Base-by-base conservation (phyloP, 1,140 invertebrate genomes). In the Drosophila micromelanica region DNA sequence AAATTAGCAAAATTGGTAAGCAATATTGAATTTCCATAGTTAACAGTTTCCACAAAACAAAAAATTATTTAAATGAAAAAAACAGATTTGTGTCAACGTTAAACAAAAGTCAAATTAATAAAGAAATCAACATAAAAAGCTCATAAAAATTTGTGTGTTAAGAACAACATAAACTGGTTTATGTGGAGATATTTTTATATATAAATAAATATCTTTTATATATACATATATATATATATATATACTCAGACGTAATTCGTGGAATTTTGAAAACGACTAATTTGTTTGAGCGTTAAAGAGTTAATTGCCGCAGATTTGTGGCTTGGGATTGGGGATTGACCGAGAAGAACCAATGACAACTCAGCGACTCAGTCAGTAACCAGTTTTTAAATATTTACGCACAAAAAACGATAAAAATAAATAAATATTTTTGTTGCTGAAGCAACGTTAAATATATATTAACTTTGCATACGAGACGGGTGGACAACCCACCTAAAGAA, bases 161-260 rank as follows among this genome's bases (percentile, higher is more conserved):
- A 40, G 40, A 74, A 75, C 62, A 70, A 46, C 75, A 78, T 75
- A 75, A 86, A 86, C 78, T 40, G 46, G 80, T 85, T 85, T 63
- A 43, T 59, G 48, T 52, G 37, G 1, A 46, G 23, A 30, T 48
- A 27, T 48, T 48, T 30, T 23, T 30, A 32, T 12, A 42, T n/a
- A 42, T 9, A 15, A 0, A 46, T 15, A 13, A 23, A 15, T 17
- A 40, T 55, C 2, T n/a, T n/a, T n/a, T 37, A n/a, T 38, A 38
- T 32, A 27, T 35, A 27, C 42, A 55, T 40, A 17, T 59, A 59
- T 32, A 32, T 32, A 32, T 32, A 32, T 32, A 32, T 9, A 32
- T 7, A 63, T 48, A 35, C 42, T 74, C 64, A 71, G 42, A 67
- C 46, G 56, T 75, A 71, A 85, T 85, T 87, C 81, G 46, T 60